Conservation (phyloP, 2,113 vertebrate species). For the Erythrocercus mccallii region DNA sequence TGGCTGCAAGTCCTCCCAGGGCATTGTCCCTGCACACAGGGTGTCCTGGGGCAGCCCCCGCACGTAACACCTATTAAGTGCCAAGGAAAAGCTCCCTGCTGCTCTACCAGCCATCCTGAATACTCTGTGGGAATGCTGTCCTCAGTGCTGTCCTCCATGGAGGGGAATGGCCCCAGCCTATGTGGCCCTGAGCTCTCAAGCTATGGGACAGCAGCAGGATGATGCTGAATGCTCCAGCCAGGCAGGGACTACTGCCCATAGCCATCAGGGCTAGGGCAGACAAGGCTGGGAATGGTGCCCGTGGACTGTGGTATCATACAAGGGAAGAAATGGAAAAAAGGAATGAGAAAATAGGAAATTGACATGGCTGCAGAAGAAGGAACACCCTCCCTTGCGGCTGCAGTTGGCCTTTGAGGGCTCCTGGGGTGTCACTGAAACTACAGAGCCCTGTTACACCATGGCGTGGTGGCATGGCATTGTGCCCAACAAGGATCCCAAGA, state of each 20-base stretch:
- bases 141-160: background rate
- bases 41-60: rapidly evolving
- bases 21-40: background rate
- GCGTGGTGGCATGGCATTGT: rapidly evolving
- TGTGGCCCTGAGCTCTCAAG: background rate
- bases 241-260: background rate
- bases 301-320: background rate
- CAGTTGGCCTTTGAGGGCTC: background rate
- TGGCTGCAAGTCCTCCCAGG: background rate
- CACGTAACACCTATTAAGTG: background rate
- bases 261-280: background rate
- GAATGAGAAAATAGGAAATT: background rate
- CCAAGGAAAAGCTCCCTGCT: background rate
- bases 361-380: background rate
- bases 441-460: background rate
- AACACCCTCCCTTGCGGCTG: background rate
- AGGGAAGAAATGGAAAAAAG: background rate
- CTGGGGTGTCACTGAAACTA: background rate
- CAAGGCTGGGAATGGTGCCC: background rate
- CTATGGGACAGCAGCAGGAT: background rate
- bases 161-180: rapidly evolving
- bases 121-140: background rate
- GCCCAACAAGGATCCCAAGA: background rate
- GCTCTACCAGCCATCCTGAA: background rate
- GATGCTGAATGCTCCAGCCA: background rate